These are phyloP conservation scores for Halictus ligatus DNA, from an alignment of 2,888 invertebrate genomes.

Conservation along the genomic window DNA sequence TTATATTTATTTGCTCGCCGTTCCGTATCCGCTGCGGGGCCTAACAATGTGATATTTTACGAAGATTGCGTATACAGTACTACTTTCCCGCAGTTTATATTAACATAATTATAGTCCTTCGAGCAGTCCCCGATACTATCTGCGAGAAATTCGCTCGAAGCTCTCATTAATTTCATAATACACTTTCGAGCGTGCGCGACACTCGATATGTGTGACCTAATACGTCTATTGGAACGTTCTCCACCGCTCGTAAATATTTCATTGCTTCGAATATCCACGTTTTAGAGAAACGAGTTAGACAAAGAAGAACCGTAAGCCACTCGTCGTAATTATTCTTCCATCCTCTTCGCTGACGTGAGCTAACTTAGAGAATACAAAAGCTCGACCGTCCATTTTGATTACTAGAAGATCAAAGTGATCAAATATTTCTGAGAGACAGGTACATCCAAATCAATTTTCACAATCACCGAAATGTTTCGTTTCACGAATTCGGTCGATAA, in stretches of 20 bases:
- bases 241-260: neutral
- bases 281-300: neutral
- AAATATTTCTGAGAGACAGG: neutral
- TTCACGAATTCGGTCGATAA: no score
- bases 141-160: neutral
- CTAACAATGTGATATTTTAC: slow-evolving; percentile 1
- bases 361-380: neutral
- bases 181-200: neutral
- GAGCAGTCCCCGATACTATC: neutral
- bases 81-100: neutral
- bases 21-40: neutral
- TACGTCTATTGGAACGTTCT: neutral
- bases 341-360: neutral
- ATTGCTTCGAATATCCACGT: neutral
- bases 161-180: slow-evolving; percentile 3
- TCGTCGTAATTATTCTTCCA: neutral
- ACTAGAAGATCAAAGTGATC: neutral
- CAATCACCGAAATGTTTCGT: no score
- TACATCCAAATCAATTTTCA: no score
- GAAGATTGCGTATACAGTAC: neutral
- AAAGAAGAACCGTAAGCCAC: neutral
- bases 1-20: neutral
- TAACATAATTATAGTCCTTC: neutral
- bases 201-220: neutral
- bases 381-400: neutral